Percentiles rank a stretch among this genome's conserved stretches.
phyloP scores from a whole-genome alignment of 1,140 invertebrate species.

The fruit fly (Drosophila melanogaster) region DNA sequence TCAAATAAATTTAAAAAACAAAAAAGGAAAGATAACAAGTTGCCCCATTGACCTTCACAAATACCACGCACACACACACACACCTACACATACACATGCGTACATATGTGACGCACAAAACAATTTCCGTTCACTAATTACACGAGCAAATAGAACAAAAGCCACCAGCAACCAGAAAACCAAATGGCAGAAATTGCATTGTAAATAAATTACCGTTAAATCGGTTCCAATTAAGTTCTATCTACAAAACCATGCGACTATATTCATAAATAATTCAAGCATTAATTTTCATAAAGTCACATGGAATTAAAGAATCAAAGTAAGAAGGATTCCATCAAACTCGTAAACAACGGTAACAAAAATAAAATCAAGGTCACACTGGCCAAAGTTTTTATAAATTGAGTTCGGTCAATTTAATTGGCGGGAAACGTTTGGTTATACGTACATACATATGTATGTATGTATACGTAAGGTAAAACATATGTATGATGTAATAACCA shows the following conservation, averaged over 20 bases:
- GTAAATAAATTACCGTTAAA: constrained; percentile 41
- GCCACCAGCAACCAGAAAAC: constrained; percentile 19
- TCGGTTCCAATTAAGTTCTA: constrained; percentile 10
- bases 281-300: constrained; percentile 12
- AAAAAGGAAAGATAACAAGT: constrained; percentile 16
- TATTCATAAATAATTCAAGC: constrained; percentile 29
- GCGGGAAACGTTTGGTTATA: not conserved
- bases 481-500: too few relatives aligned
- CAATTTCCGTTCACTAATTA: constrained; percentile 71
- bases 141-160: constrained; percentile 50
- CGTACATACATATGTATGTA: too few relatives aligned
- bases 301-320: not conserved
- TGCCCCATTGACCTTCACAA: constrained; percentile 52
- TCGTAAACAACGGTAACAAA: not conserved
- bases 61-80: constrained; percentile 22
- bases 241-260: not conserved
- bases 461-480: too few relatives aligned
- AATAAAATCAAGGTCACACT: constrained; percentile 1
- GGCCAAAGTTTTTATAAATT: not conserved
- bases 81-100: not conserved
- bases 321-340: not conserved
- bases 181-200: constrained; percentile 43
- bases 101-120: constrained; percentile 35
- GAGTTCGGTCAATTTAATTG: not conserved
- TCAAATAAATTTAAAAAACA: constrained; percentile 3